phyloP scores from a whole-genome alignment of 92 coral and sea anemone genomes.

The Zoanthus gigantus region DNA sequence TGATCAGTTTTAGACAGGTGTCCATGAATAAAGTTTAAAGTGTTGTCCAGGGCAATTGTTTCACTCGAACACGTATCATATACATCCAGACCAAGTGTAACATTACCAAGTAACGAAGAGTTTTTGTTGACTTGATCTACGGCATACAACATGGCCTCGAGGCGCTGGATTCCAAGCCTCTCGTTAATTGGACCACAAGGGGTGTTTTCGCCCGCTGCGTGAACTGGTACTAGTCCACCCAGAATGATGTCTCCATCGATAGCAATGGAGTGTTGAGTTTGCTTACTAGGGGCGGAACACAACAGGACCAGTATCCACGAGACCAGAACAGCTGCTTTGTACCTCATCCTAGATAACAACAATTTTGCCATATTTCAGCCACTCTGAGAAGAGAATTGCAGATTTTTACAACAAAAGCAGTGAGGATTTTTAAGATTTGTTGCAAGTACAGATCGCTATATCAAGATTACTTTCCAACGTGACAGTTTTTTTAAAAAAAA shows the following conservation, averaged over 20 bases:
- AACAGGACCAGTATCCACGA: constrained; percentile 11
- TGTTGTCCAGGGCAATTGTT: constrained; percentile 81
- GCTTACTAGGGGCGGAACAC: not conserved
- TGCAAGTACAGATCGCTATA: too few relatives aligned
- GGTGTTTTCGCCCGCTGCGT: constrained; percentile 62
- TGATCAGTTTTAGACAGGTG: constrained; percentile 48
- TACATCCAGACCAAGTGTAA: constrained; percentile 84
- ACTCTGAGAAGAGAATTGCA: not conserved
- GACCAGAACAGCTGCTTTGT: not conserved
- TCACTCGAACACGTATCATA: constrained; percentile 90
- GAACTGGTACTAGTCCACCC: constrained; percentile 93
- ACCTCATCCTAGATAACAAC: constrained; percentile 32
- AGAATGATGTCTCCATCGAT: constrained; percentile 74
- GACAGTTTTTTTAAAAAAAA: too few relatives aligned
- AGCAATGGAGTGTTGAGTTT: constrained; percentile 25
- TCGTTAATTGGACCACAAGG: constrained; percentile 74
- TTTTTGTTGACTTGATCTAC: constrained; percentile 82
- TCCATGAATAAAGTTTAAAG: constrained; percentile 79
- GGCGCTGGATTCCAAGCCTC: constrained; percentile 91
- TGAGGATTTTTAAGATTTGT: too few relatives aligned
- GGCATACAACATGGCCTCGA: constrained; percentile 90
- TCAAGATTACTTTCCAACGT: too few relatives aligned
- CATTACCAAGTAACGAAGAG: constrained; percentile 66
- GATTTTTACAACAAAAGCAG: not conserved
- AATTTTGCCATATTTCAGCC: not conserved